Conservation (phyloP, 2,113 vertebrate genomes). For the Pongo abelii region DNA sequence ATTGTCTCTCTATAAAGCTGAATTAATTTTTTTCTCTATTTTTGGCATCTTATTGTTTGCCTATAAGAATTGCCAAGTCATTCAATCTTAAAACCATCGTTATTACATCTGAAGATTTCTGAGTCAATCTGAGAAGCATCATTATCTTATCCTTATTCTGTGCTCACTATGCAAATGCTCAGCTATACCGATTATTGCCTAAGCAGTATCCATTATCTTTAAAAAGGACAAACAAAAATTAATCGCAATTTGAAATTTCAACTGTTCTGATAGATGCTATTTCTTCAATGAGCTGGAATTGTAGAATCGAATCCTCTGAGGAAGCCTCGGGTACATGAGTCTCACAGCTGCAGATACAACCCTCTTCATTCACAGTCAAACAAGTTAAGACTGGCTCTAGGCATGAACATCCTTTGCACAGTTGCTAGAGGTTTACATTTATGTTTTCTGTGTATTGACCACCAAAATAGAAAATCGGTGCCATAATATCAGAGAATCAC, state of each 20-base stretch:
- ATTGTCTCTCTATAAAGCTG: neutral
- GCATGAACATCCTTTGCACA: neutral
- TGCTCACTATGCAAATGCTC: neutral
- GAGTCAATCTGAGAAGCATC: neutral
- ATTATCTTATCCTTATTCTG: neutral
- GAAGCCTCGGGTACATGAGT: neutral
- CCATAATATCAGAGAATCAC: neutral
- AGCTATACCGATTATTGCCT: neutral
- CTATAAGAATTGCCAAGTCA: neutral
- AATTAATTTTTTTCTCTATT: neutral
- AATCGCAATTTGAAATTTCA: neutral
- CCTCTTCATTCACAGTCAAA: neutral
- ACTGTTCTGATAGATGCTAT: neutral
- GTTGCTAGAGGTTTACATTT: neutral
- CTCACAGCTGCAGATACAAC: neutral
- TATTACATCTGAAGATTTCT: neutral
- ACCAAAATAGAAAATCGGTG: neutral
- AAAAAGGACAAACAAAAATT: constrained; percentile 8
- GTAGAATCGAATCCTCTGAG: neutral
- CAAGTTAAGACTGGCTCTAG: neutral
- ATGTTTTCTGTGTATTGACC: neutral
- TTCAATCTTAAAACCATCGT: neutral
- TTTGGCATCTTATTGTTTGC: neutral
- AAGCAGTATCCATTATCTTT: neutral
- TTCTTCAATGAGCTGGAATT: neutral